These are phyloP conservation scores for Verasper variegatus DNA, from an alignment of 2,113 vertebrate genomes.

Conservation along the genomic window DNA sequence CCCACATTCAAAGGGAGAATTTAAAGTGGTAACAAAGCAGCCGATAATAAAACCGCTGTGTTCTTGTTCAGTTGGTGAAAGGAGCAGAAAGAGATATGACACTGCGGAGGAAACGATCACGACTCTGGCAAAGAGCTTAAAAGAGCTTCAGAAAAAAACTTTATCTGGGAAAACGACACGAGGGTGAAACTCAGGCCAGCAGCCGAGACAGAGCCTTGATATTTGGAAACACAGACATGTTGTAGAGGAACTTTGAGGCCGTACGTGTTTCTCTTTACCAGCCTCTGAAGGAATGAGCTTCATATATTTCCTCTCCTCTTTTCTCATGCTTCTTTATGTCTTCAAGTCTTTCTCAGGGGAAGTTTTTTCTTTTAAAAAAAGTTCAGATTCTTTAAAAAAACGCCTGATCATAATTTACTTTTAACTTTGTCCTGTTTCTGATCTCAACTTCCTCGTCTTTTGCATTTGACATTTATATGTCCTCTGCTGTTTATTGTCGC, in stretches of 20 bases:
- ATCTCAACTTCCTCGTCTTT: neutral
- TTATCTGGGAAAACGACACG: neutral
- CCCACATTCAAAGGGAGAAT: neutral
- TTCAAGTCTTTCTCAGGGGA: no score
- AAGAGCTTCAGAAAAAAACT: neutral
- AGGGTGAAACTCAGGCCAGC: conserved; percentile 23
- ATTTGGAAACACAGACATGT: conserved; percentile 1
- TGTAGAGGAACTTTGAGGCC: no score
- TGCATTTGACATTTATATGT: conserved; percentile 18
- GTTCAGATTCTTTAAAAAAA: no score
- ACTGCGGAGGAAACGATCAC: neutral
- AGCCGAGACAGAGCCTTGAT: neutral
- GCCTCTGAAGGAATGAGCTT: no score
- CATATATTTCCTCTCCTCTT: no score
- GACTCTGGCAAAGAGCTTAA: neutral
- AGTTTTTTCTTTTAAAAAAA: no score
- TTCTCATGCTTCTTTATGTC: neutral
- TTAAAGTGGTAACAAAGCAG: neutral
- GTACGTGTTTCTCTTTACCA: no score
- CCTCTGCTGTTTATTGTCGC: neutral
- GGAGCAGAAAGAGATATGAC: neutral
- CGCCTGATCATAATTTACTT: neutral
- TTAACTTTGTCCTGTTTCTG: neutral
- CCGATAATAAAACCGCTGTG: neutral
- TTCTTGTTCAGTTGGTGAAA: no score